Evolutionary conservation across 2,113 vertebrate species (phyloP), one percentile per base, ranked within the genome.

Genomic region (Boleophthalmus pectinirostris): DNA sequence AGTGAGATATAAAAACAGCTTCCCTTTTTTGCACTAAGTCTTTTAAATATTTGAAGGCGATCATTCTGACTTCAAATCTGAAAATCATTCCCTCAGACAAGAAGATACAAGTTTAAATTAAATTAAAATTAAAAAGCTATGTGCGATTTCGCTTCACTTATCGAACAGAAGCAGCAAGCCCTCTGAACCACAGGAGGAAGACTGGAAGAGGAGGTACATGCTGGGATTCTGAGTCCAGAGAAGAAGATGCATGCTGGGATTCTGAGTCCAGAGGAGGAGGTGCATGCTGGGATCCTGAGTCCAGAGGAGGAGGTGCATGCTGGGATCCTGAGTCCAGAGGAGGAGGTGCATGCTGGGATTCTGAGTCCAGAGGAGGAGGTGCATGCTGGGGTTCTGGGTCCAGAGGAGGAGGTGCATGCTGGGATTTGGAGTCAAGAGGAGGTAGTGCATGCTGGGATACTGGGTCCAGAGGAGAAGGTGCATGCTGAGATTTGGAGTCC

Each of bases 11-110:
- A 43, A 43, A 64, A 64, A 64, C n/a, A 78, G 5, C 20, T 61
- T 61, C 82, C 82, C 79, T 87, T 90, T 85, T 72, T 49, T 66
- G 72, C 57, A 79, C 47, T 72, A 70, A 65, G 72, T 25, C 46
- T 61, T 66, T 71, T 66, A 71, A 82, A 81, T 78, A 80, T 53
- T 46, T 16, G 74, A 58, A 64, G 84, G 46, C 47, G 57, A 78
- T 78, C 79, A 51, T 43, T 69, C 67, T 70, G 75, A 68, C 61
- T 25, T 54, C 70, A 56, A 33, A 60, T 21, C 9, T 65, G 43
- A 79, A 35, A 38, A 76, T 56, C 35, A 16, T 80, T 70, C 75
- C 25, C 24, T 63, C 0, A 53, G 0, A 46, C 33, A 20, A 61
- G 46, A 80, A 72, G 51, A 38, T 35, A 72, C 64, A 47, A 72